phyloP scores from a whole-genome alignment of 2,888 invertebrate genomes.

The Morinoia aosen region DNA sequence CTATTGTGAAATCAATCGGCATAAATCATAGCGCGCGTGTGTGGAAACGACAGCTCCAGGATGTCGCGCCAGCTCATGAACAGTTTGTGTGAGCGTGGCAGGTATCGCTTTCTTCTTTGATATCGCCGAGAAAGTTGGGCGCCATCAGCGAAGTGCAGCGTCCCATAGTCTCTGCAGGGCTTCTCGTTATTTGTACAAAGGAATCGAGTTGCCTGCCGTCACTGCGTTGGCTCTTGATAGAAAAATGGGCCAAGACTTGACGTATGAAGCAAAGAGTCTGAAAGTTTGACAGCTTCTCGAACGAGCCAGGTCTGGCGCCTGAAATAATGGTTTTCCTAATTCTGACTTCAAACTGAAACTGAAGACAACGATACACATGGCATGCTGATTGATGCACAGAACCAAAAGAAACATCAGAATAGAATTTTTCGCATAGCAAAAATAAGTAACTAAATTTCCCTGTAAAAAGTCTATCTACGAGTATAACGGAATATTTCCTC shows the following conservation, averaged over 20 bases:
- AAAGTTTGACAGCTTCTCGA: background rate
- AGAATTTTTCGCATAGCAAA: too few relatives aligned
- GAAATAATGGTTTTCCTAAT: background rate
- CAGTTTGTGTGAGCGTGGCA: background rate
- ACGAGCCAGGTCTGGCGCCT: background rate
- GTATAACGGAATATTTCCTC: too few relatives aligned
- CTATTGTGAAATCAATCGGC: background rate
- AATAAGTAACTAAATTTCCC: too few relatives aligned
- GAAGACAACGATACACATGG: too few relatives aligned
- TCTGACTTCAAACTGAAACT: background rate
- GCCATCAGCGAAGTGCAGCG: background rate
- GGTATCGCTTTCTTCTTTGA: background rate
- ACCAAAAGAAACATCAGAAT: too few relatives aligned
- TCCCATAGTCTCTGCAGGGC: background rate
- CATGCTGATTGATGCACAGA: too few relatives aligned
- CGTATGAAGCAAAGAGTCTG: background rate
- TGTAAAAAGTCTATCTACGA: too few relatives aligned
- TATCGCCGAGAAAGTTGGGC: background rate
- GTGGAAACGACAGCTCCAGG: background rate
- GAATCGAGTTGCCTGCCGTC: background rate
- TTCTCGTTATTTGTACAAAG: slow-evolving; percentile 3
- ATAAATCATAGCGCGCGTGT: background rate
- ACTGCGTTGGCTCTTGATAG: background rate
- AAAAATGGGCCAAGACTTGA: background rate
- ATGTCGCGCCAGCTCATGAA: background rate